Evolutionary conservation across 2,888 invertebrate species (phyloP).

Genomic region (Neuroscelio doddi): DNA sequence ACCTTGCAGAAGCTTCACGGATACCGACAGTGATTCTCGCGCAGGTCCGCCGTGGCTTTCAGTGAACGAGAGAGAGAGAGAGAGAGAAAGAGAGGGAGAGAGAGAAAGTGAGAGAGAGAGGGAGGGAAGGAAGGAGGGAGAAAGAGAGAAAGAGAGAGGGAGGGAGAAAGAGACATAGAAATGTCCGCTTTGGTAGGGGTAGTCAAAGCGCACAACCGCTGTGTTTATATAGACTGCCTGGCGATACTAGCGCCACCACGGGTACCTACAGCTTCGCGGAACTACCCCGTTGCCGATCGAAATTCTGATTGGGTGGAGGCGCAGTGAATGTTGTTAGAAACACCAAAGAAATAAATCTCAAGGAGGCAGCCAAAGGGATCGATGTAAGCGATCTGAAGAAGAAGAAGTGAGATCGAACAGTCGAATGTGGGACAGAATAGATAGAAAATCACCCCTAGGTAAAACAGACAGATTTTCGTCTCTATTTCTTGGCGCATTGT

Average conservation of each 20-base stretch:
- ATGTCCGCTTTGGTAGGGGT: too few relatives aligned
- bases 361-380: too few relatives aligned
- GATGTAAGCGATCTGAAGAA: too few relatives aligned
- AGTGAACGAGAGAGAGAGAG: constrained; percentile 17
- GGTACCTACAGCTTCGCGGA: constrained; percentile 15
- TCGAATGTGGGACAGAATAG: neutral
- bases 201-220: constrained; percentile 46
- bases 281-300: constrained; percentile 58
- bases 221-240: constrained; percentile 43
- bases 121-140: constrained; percentile 6
- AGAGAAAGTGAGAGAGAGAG: too few relatives aligned
- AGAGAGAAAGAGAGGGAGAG: constrained; percentile 2
- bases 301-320: constrained; percentile 63
- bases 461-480: too few relatives aligned
- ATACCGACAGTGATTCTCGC: constrained; percentile 53
- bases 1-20: constrained; percentile 41
- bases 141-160: constrained; percentile 21
- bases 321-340: neutral
- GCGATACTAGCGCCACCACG: constrained; percentile 34
- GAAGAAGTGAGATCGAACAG: too few relatives aligned
- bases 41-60: constrained; percentile 47
- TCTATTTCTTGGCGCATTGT: constrained; percentile 2
- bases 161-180: constrained; percentile 33
- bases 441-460: neutral
- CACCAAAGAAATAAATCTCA: too few relatives aligned